Percentiles rank a stretch among this genome's conserved stretches.
These are phyloP conservation scores for Meloidogyne chitwoodi DNA, from an alignment of 1,140 invertebrate species.

Conservation along the genomic window DNA sequence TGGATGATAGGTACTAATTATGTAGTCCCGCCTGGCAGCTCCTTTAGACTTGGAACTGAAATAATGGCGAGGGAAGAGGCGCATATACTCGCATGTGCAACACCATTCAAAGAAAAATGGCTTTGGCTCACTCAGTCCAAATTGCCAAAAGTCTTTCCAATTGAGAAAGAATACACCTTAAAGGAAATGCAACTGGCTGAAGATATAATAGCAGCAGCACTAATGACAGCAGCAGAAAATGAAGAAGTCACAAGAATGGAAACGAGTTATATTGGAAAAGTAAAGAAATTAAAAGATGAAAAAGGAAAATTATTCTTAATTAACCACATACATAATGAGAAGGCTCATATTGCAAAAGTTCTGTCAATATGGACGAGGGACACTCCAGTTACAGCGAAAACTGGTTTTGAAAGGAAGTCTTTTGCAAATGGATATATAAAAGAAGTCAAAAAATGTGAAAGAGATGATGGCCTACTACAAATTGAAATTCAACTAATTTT, in stretches of 20 bases:
- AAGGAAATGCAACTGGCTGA: not conserved
- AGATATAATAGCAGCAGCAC: not conserved
- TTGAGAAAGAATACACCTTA: not conserved
- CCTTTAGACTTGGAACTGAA: no score
- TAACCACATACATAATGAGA: not conserved
- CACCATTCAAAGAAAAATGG: no score
- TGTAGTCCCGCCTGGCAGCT: no score
- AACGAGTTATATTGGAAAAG: not conserved
- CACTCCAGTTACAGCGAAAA: not conserved
- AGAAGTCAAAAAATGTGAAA: not conserved
- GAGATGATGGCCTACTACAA: not conserved
- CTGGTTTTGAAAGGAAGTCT: not conserved
- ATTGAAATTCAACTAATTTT: not conserved
- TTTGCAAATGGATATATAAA: not conserved
- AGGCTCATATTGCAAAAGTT: not conserved
- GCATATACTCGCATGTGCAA: no score
- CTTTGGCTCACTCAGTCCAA: no score
- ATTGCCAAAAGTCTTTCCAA: not conserved
- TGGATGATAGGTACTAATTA: no score
- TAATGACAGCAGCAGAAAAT: not conserved
- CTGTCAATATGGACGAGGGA: not conserved
- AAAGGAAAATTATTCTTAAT: no score
- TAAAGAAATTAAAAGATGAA: not conserved
- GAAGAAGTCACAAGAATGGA: not conserved
- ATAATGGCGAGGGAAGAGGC: no score